These are phyloP conservation scores for Leucoraja ocellata DNA, from an alignment of 2,797 vertebrate genomes.

Conservation along the genomic window DNA sequence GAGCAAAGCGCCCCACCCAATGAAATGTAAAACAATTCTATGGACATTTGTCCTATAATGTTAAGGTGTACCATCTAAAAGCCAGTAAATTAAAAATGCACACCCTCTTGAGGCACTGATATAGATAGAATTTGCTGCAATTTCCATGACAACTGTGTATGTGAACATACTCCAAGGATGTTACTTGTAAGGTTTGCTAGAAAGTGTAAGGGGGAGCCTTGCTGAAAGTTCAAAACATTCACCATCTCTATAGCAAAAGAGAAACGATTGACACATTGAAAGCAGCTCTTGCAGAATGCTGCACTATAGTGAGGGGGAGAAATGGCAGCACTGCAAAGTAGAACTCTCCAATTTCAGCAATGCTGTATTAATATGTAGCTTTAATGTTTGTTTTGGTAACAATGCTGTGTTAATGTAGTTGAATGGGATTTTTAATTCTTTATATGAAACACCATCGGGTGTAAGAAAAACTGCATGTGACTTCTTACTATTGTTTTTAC, in stretches of 20 bases:
- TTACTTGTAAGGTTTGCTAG: background rate
- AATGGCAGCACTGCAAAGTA: background rate
- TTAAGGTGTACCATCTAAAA: too few species aligned
- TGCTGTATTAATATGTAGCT: too few species aligned
- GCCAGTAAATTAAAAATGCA: too few species aligned
- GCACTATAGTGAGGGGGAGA: background rate
- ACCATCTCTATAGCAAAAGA: background rate
- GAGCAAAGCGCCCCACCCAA: too few species aligned
- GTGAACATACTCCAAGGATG: background rate
- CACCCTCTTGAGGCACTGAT: background rate
- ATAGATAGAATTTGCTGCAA: background rate
- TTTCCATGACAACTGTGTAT: background rate
- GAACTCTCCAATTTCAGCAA: background rate
- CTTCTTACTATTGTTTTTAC: background rate
- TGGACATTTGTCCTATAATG: too few species aligned
- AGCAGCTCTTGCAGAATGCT: background rate
- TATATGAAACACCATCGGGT: background rate
- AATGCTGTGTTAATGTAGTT: background rate
- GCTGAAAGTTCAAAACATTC: background rate
- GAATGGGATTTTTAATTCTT: background rate
- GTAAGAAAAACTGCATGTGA: background rate
- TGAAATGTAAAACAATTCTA: too few species aligned
- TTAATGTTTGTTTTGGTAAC: background rate
- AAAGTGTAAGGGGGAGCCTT: background rate
- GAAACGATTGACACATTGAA: background rate